Conservation (phyloP, 2,113 vertebrate species). For the Stercorarius parasiticus region DNA sequence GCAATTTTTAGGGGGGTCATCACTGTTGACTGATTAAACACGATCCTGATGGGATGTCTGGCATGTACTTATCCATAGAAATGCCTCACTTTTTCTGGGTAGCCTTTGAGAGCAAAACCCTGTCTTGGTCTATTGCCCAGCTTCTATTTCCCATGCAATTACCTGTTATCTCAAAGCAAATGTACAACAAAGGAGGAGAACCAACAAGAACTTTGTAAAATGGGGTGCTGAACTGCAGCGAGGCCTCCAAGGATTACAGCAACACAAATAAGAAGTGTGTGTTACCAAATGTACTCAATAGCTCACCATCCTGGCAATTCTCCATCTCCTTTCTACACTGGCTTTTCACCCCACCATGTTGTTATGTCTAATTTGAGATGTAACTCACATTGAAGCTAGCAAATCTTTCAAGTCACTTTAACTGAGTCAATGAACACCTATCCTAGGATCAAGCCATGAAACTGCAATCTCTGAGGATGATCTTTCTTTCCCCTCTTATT, state of each 20-base stretch:
- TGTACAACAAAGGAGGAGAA: background rate
- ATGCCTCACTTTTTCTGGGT: background rate
- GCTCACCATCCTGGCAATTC: background rate
- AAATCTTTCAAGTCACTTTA: background rate
- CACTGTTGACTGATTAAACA: constrained; percentile 34
- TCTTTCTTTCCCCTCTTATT: background rate
- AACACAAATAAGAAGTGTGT: background rate
- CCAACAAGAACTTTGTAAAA: background rate
- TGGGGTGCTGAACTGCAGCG: background rate
- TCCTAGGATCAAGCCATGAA: background rate
- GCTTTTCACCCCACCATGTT: background rate
- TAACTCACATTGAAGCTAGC: background rate
- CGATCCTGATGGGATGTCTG: background rate
- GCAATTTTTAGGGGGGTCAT: constrained; percentile 44
- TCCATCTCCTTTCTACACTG: background rate
- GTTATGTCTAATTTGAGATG: background rate
- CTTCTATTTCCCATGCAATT: constrained; percentile 21
- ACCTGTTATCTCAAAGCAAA: constrained; percentile 37
- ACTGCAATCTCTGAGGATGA: background rate
- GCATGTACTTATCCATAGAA: constrained; percentile 16
- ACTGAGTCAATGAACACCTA: background rate
- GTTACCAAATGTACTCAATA: fast-evolving
- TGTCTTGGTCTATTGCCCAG: background rate
- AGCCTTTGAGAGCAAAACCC: background rate
- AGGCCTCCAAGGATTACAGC: background rate